These are phyloP conservation scores for Emmelina monodactyla DNA, from an alignment of 2,888 invertebrate genomes.

Conservation along the genomic window DNA sequence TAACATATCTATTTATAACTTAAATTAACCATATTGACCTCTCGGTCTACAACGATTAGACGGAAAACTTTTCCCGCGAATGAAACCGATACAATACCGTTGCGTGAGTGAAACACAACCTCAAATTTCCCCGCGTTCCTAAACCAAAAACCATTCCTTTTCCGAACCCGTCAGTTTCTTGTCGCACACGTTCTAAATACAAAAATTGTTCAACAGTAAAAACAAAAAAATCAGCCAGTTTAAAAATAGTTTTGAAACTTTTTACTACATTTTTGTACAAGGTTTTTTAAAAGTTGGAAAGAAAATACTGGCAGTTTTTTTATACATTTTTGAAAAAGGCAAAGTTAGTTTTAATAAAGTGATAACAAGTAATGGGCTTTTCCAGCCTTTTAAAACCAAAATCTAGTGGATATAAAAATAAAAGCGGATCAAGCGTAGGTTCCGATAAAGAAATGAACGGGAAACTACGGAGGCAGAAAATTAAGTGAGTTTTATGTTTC, in stretches of 20 bases:
- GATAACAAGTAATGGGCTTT: slow-evolving; percentile 41
- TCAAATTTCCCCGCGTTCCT: no score
- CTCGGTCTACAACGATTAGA: no score
- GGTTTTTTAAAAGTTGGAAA: no score
- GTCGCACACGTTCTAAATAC: slow-evolving; percentile 26
- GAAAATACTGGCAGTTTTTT: no score
- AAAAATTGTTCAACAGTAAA: slow-evolving; percentile 5
- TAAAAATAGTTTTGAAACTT: no score
- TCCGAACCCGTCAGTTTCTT: slow-evolving; percentile 26
- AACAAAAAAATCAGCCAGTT: no score
- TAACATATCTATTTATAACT: no score
- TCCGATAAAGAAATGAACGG: slow-evolving; percentile 57
- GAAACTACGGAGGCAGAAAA: slow-evolving; percentile 45
- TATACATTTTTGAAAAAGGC: background rate
- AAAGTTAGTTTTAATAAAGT: background rate
- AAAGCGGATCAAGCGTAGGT: slow-evolving; percentile 51
- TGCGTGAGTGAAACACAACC: no score
- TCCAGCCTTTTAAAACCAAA: slow-evolving; percentile 55
- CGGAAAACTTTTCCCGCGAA: no score
- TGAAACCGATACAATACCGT: no score
- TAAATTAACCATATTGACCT: no score
- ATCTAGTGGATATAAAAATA: slow-evolving; percentile 37
- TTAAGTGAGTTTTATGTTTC: slow-evolving; percentile 29
- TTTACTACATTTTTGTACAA: no score
- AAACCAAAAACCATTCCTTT: slow-evolving; percentile 35